Evolutionary conservation across 2,797 vertebrate species (phyloP), one percentile per base, ranked within the genome.

Genomic region (Adrianichthys oophorus): DNA sequence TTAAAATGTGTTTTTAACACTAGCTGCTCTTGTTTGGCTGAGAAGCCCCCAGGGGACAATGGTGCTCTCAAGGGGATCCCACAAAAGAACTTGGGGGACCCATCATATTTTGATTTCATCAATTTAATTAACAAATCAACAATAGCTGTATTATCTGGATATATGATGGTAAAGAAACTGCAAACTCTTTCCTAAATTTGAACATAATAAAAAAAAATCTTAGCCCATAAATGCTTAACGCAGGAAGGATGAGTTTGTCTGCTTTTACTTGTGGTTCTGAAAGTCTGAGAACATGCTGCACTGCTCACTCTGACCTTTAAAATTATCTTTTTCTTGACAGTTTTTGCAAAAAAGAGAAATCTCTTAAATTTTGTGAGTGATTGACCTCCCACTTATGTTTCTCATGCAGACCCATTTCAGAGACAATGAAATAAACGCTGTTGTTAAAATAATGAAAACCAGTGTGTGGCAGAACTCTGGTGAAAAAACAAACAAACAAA

Each of bases 361-460:
- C 48, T 50, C 51, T 79, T 56, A 62, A 74, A 65, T 75, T 54
- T 50, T 75, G 82, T 76, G 62, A 49, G 48, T 60, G 54, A 77
- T 72, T 57, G 60, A 54, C 68, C 76, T 62, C 56, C 52, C 53
- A 24, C 68, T 74, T 57, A 49, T 55, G 66, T 76, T 71, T 52
- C 62, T 63, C 58, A 65, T 46, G 56, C 29, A 52, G 57, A 56
- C 65, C 52, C 24, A 58, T 62, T 72, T 80, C 67, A 84, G 70
- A 73, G 56, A 70, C 68, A 68, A 70, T 78, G 57, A 87, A 87
- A 86, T 88, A 86, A 88, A 88, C 85, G 79, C 80, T 78, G 77
- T 84, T 88, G 84, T 89, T 85, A 74, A 76, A 71, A 75, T 89
- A 88, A 90, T 89, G 70, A 82, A 84, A 90, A 83, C 76, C 80